Percentiles rank a stretch among this genome's conserved stretches.
Conservation (phyloP, 2,888 invertebrate species). For the Nephrotoma flavescens region DNA sequence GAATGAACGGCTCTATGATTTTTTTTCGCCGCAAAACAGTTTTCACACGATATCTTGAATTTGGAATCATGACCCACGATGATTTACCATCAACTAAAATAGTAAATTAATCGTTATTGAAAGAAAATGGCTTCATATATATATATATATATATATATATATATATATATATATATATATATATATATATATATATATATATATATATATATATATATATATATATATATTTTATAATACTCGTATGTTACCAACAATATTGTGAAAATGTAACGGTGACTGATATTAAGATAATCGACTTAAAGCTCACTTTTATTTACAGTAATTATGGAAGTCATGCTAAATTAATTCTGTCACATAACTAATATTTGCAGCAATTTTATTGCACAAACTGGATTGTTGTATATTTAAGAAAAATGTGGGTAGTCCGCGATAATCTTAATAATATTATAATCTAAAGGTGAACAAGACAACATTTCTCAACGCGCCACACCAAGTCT, state of each 20-base stretch:
- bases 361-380: background rate
- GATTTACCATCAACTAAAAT: no score
- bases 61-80: no score
- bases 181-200: no score
- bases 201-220: no score
- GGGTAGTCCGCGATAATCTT: background rate
- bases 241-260: background rate
- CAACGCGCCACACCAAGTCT: background rate
- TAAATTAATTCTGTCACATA: background rate
- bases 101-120: no score
- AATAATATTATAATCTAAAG: background rate
- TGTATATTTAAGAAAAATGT: background rate
- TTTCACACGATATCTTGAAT: no score
- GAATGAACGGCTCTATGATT: no score
- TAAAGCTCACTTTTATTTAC: background rate
- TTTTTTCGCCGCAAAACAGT: no score
- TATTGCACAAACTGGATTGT: background rate
- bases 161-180: no score
- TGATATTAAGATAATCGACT: background rate
- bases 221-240: no score
- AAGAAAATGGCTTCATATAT: no score
- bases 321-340: background rate
- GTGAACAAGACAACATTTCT: background rate
- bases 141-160: no score
- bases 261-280: background rate